Percentiles rank a stretch among this genome's conserved stretches.
Conservation (phyloP, 1,140 invertebrate genomes). For the Cydia strobilella region DNA sequence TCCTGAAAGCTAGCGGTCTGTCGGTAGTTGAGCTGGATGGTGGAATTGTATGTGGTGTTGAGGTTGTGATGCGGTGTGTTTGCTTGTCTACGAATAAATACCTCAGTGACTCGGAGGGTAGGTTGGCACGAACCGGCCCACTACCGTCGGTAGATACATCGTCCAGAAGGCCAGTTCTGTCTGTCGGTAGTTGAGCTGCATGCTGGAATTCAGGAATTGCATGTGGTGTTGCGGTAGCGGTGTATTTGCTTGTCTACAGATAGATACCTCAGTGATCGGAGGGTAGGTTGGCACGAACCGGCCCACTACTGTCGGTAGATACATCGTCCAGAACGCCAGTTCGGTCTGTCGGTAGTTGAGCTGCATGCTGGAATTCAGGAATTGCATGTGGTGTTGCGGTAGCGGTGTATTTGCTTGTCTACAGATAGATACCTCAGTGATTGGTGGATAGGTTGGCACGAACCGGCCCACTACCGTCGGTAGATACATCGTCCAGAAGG, state of each 20-base stretch:
- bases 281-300: conserved; percentile 85
- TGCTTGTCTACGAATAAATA: too few relatives aligned
- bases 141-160: too few relatives aligned
- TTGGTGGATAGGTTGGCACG: conserved; percentile 89
- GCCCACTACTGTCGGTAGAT: conserved; percentile 85
- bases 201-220: conserved; percentile 90
- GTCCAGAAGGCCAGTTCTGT: not conserved
- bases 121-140: too few relatives aligned
- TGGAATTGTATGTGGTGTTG: too few relatives aligned
- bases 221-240: too few relatives aligned
- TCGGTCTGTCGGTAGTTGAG: conserved; percentile 95
- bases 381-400: conserved; percentile 79
- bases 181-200: conserved; percentile 86
- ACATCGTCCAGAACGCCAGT: conserved; percentile 94
- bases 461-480: conserved; percentile 81
- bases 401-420: conserved; percentile 75
- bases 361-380: conserved; percentile 82
- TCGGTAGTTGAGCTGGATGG: too few relatives aligned
- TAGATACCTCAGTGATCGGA: conserved; percentile 88
- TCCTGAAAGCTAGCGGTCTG: too few relatives aligned
- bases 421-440: conserved; percentile 84
- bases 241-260: conserved; percentile 59
- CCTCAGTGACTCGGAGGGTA: too few relatives aligned
- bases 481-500: conserved; percentile 94
- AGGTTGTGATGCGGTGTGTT: too few relatives aligned